Base-by-base conservation (phyloP, 2,797 vertebrate species). In the Peromyscus attwateri region DNA sequence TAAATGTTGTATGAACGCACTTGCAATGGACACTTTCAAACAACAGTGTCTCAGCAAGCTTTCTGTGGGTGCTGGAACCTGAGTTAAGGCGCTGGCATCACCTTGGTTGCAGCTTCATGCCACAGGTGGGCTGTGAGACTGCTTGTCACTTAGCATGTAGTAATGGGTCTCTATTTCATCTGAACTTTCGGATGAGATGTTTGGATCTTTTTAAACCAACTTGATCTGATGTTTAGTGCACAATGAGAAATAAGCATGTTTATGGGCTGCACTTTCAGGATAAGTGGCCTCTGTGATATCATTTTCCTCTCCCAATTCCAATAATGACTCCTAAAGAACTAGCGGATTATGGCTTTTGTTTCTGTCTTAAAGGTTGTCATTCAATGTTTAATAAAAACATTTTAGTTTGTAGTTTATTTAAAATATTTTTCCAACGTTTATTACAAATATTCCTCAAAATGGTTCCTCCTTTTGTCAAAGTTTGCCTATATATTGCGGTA, bases 331-430 rank as follows among this genome's bases (percentile, higher is more conserved):
- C 46, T 52, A 52, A 55, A 9, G 16, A 79, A 79, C 49, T 55
- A 9, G 29, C 52, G 1, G 16, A 34, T 52, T 34, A 52, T 52
- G 9, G 31, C 3, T 55, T 79, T 76, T 43, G 40, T 25, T 43
- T 34, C 76, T 71, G 34, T 71, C 57, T 95, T 1, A 88, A 92
- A 83, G 75, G 6, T 70, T 62, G 88, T 79, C 10, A 68, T 62
- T 6, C 1, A 81, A 7, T 37, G 79, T 81, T 60, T 37, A 81
- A 60, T 57, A n/a, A 81, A 55, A 81, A 23, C 4, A 57, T 57
- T 82, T 95, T 60, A 87, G 87, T 79, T 83, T 37, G 12, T 92
- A 92, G 46, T 79, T 5, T 84, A 13, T 60, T 90, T 93, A 37
- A 37, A 81, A 81, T 64, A 31, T 9, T 49, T 43, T 93, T 82